A percentile compares a stretch with the other conserved stretches of the same genome.
Evolutionary conservation across 2,888 invertebrate species (phyloP).

Genomic region (Crioceris asparagi): DNA sequence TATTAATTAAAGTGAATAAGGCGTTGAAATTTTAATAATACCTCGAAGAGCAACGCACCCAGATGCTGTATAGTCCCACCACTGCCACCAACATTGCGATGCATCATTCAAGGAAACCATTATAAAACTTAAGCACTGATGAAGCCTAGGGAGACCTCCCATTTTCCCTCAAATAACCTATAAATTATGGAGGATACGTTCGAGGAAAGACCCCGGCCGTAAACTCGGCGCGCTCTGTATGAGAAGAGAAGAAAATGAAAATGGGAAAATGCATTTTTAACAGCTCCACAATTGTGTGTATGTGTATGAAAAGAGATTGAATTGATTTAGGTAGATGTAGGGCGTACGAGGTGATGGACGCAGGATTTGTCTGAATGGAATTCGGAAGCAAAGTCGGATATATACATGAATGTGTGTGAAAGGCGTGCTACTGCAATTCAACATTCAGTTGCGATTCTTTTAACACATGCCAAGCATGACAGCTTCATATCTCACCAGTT

Average conservation of each 20-base stretch:
- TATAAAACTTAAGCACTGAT: constrained; percentile 30
- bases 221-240: no score
- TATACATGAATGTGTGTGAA: no score
- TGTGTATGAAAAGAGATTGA: constrained; percentile 9
- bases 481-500: no score
- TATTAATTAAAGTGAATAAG: constrained; percentile 5
- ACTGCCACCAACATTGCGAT: no score
- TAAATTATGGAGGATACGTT: constrained; percentile 25
- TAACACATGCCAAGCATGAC: no score
- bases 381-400: no score
- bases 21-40: constrained; percentile 29
- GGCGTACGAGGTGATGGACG: no score
- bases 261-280: constrained; percentile 17
- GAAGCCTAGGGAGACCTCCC: constrained; percentile 24
- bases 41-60: constrained; percentile 23
- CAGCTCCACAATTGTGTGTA: constrained; percentile 12
- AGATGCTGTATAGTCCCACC: constrained; percentile 11
- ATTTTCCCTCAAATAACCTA: constrained; percentile 25
- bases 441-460: no score
- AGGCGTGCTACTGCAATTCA: no score
- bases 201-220: constrained; percentile 13
- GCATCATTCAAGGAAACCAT: constrained; percentile 29
- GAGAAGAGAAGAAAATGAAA: constrained; percentile 9
- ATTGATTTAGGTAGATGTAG: constrained; percentile 3
- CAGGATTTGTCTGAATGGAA: no score